phyloP scores from a whole-genome alignment of 2,797 vertebrate genomes.

The Gymnocypris eckloni region DNA sequence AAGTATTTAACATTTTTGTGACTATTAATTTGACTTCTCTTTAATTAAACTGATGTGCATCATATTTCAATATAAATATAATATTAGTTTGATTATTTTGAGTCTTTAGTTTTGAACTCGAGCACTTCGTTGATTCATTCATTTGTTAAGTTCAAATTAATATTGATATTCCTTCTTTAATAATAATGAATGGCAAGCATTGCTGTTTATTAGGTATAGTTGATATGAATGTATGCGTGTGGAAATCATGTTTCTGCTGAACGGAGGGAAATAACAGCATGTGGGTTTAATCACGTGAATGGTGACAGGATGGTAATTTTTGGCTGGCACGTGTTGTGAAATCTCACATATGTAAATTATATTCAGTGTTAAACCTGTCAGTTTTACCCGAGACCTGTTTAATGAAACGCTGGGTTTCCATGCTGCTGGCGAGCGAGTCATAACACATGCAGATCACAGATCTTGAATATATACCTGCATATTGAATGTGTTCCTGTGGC shows the following conservation, averaged over 20 bases:
- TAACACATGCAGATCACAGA: slow-evolving; percentile 3
- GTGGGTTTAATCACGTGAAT: not conserved
- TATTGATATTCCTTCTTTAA: too few species aligned
- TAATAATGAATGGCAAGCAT: too few species aligned
- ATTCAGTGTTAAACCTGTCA: not conserved
- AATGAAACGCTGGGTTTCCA: not conserved
- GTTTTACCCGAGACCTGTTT: not conserved
- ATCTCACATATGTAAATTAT: slow-evolving; percentile 1
- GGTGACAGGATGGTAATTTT: not conserved
- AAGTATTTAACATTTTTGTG: too few species aligned
- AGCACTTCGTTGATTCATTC: too few species aligned
- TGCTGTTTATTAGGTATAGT: too few species aligned
- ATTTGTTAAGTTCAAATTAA: too few species aligned
- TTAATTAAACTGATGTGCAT: too few species aligned
- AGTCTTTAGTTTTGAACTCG: too few species aligned
- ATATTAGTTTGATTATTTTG: not conserved
- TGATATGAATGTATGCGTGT: too few species aligned
- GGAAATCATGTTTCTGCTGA: not conserved
- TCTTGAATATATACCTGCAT: not conserved
- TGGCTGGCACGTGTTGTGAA: not conserved
- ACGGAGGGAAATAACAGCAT: not conserved
- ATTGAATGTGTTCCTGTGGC: too few species aligned
- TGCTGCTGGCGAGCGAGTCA: not conserved
- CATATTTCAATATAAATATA: not conserved
- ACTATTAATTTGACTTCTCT: too few species aligned